Base-by-base conservation (phyloP, 2,888 invertebrate species). In the Hemithea aestivaria region DNA sequence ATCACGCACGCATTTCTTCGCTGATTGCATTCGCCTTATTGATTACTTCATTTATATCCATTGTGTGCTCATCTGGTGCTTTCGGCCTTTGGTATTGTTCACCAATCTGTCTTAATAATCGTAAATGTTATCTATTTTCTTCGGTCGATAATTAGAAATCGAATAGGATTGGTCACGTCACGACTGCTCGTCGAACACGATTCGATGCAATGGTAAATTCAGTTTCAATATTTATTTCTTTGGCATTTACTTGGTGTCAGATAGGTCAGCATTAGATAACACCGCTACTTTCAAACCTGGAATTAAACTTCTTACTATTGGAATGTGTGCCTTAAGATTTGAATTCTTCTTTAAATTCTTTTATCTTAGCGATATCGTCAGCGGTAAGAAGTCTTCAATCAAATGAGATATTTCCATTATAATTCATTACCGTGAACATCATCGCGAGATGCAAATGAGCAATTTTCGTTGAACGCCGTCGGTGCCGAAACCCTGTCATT, bases 101-200 rank as follows among this genome's bases (percentile, higher is more conserved):
- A 45, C 32, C 56, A 53, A 56, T 70, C 48, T 48, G 51, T 67
- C 56, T 56, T 57, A 44, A 60, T 58, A 44, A 52, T 56, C 47
- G 34, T 62, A 56, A 60, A 66, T 57, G 52, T 49, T 58, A 49
- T 45, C 58, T 58, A 62, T 66, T 69, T 66, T 58, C 65, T 63
- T 57, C 49, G 54, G 55, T 63, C 63, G 54, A 66, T 71, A 72
- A 74, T 75, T 73, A 71, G 63, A 69, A 66, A 63, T 63, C 61
- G 53, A 71, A 69, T 70, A 66, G 63, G 57, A 59, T 67, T 52
- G 58, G 63, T 63, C 71, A 65, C 59, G 62, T 65, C 67, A 67
- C 65, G 68, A 66, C 56, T 53, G 37, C 42, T 61, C 54, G 52
- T 37, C 27, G 56, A 58, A 56, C 73, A 70, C 71, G 71, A 69